A percentile compares a stretch with the other conserved stretches of the same genome.
phyloP scores from a whole-genome alignment of 2,888 invertebrate genomes.

The Stratiomys singularior region DNA sequence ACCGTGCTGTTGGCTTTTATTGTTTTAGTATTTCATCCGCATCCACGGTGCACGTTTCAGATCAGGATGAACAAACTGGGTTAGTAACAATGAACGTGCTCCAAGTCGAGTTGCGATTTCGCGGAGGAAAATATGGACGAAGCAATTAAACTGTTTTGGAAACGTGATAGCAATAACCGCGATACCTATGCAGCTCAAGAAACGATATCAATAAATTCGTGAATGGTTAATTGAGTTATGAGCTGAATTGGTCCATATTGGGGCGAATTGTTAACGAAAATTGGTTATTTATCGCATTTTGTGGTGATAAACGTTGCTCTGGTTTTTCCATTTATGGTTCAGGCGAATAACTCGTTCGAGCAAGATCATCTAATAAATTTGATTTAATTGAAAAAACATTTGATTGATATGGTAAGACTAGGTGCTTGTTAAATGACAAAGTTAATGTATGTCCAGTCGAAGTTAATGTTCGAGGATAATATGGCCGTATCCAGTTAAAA shows the following conservation, averaged over 20 bases:
- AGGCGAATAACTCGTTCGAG: no score
- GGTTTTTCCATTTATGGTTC: no score
- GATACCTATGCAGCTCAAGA: neutral
- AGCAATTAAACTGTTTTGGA: constrained; percentile 21
- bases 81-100: neutral
- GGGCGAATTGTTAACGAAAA: no score
- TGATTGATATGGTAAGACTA: no score
- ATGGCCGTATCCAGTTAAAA: no score
- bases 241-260: neutral
- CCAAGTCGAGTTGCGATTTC: neutral
- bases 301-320: no score
- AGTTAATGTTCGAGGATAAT: no score
- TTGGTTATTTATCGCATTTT: no score
- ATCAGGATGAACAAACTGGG: neutral
- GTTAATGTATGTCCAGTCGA: no score
- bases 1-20: neutral
- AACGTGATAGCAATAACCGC: constrained; percentile 14
- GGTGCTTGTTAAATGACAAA: no score
- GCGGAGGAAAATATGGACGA: neutral
- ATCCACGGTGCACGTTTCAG: neutral
- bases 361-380: no score
- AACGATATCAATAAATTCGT: neutral
- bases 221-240: constrained; percentile 30
- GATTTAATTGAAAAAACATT: no score
- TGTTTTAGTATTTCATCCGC: constrained; percentile 1